Percentiles rank a stretch among this genome's conserved stretches.
Conservation (phyloP, 2,113 vertebrate species). For the Sphaerodactylus townsendi region DNA sequence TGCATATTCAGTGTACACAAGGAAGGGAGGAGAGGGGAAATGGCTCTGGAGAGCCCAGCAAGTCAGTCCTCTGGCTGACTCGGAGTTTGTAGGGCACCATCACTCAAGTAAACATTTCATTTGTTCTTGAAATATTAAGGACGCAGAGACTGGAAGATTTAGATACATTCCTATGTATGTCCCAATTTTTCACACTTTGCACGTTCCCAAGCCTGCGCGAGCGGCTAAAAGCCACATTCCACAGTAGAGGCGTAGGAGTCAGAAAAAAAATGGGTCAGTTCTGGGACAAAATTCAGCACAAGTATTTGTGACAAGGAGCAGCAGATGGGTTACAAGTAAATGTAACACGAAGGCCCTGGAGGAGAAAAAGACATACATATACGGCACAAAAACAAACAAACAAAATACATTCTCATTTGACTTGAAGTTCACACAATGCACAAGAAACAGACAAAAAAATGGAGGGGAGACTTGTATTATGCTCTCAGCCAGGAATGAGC, state of each 20-base stretch:
- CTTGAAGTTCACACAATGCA: background rate
- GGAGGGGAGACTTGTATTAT: too few relatives aligned
- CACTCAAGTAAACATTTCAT: background rate
- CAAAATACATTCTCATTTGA: background rate
- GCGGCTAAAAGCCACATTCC: slow-evolving; percentile 28
- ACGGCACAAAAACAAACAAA: background rate
- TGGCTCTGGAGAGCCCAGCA: background rate
- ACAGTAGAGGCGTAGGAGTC: slow-evolving; percentile 52
- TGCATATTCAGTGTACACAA: background rate
- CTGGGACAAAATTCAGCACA: slow-evolving; percentile 43
- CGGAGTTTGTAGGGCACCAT: background rate
- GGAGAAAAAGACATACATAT: slow-evolving; percentile 17
- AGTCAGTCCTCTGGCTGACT: background rate
- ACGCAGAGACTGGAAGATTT: background rate
- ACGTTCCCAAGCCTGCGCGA: slow-evolving; percentile 32
- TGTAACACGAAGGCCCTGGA: slow-evolving; percentile 14
- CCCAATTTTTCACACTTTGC: slow-evolving; percentile 19
- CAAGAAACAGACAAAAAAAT: background rate
- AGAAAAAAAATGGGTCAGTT: slow-evolving; percentile 33
- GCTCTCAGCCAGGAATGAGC: too few relatives aligned
- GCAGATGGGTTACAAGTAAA: slow-evolving; percentile 31
- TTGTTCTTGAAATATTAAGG: slow-evolving; percentile 19
- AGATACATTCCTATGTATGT: slow-evolving; percentile 35
- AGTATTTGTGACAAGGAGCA: slow-evolving; percentile 50
- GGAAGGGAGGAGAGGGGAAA: background rate